A percentile compares a stretch with the other conserved stretches of the same genome.
Evolutionary conservation across 2,888 invertebrate species (phyloP).

Genomic region (Leucoma salicis): DNA sequence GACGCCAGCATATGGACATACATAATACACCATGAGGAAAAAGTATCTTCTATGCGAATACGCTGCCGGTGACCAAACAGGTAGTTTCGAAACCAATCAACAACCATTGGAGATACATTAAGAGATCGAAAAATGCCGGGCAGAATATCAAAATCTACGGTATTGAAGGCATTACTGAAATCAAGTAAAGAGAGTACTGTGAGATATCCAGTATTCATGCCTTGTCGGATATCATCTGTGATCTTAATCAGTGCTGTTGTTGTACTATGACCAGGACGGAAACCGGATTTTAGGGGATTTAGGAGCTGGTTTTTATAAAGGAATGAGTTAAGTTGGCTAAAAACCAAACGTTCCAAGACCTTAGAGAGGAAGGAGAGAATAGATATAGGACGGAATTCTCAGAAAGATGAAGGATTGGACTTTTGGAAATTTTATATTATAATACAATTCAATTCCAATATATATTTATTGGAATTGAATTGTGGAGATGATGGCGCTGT

Average conservation of each 20-base stretch:
- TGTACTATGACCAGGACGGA: no score
- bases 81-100: neutral
- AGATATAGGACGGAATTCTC: no score
- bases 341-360: neutral
- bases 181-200: neutral
- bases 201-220: no score
- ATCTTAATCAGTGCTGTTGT: neutral
- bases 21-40: neutral
- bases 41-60: no score
- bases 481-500: no score
- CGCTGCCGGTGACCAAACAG: no score
- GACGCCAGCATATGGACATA: neutral
- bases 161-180: conserved; percentile 1
- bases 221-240: no score
- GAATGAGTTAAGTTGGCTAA: neutral
- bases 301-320: neutral
- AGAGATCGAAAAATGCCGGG: neutral
- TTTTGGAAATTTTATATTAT: no score
- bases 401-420: no score
- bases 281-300: neutral
- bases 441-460: no score
- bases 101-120: neutral
- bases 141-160: neutral
- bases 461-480: no score
- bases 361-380: neutral